Evolutionary conservation across 2,113 vertebrate genomes (phyloP), one percentile per base, ranked within the genome.

Genomic region (Cyrtonyx montezumae): DNA sequence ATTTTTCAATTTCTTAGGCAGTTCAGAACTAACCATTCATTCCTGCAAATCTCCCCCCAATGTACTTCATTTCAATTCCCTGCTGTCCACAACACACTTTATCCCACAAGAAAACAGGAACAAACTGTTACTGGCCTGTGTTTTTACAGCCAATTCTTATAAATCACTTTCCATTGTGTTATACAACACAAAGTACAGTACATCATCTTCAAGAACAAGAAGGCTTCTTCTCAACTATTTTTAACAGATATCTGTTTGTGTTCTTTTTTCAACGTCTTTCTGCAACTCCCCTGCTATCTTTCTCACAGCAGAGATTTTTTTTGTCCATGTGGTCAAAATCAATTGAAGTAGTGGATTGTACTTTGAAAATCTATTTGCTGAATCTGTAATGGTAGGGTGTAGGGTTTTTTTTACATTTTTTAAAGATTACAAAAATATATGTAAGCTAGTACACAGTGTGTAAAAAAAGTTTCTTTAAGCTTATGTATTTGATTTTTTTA

Each of bases 101-200:
- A 80, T 82, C 42, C 73, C 71, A 34, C 49, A 81, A 87, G 49
- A 94, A 93, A 96, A 90, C 66, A 94, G 78, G 94, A 93, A 97
- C 90, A 95, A 82, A 96, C 87, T 88, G 91, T 96, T 87, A 95
- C 82, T 58, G 67, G 90, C 94, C 75, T 96, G 19, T 87, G 79
- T 90, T 88, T 92, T 94, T 80, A 90, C 66, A 93, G 65, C 32
- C 89, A 94, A 91, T 96, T 96, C 92, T 69, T 94, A 71, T 96
- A 97, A 95, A 95, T 94, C 86, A 93, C 63, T 90, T 94, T 95
- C 45, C 32, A 95, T 91, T 95, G 79, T 94, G 92, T 93, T 94
- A 93, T 73, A 88, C 87, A 92, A 97, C 59, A 63, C 28, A 84
- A 85, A 91, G 87, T 84, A 88, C 74, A 92, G 84, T 77, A 95